A percentile compares a stretch with the other conserved stretches of the same genome.
Evolutionary conservation across 2,888 invertebrate species (phyloP).

Genomic region (Mesodorylaimus sp.): DNA sequence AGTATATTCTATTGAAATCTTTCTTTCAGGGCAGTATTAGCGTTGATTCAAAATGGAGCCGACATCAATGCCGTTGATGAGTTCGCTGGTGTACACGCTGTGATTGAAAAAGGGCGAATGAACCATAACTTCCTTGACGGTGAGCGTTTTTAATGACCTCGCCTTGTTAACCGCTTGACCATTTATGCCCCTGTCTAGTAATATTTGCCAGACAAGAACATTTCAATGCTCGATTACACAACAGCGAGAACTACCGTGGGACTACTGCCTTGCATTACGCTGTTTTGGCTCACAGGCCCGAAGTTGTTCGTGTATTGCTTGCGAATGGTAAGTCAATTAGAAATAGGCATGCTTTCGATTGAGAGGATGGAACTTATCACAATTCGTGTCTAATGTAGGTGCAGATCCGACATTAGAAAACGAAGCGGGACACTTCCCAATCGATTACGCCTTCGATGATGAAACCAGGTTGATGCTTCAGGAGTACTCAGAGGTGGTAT

Average conservation of each 20-base stretch:
- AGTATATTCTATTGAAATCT: background rate
- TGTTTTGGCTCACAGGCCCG: conserved; percentile 50
- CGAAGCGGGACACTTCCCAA: conserved; percentile 54
- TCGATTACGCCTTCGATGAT: conserved; percentile 50
- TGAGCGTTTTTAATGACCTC: too few species aligned
- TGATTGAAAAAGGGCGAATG: background rate
- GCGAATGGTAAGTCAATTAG: conserved; percentile 7
- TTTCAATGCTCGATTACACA: conserved; percentile 47
- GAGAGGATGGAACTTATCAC: background rate
- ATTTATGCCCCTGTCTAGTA: too few species aligned
- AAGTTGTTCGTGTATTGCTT: conserved; percentile 39
- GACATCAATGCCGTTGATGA: conserved; percentile 7
- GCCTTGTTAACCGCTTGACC: too few species aligned
- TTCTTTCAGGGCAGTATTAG: conserved; percentile 1
- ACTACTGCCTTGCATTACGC: conserved; percentile 78
- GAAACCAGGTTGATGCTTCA: conserved; percentile 46
- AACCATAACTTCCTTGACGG: background rate
- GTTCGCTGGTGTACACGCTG: background rate
- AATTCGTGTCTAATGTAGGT: conserved; percentile 20
- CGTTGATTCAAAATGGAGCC: conserved; percentile 8
- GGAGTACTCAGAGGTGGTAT: conserved; percentile 22
- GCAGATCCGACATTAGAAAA: conserved; percentile 46
- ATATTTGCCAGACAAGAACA: conserved; percentile 52
- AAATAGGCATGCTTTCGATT: conserved; percentile 9
- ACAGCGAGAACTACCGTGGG: conserved; percentile 55